Conservation (phyloP, 2,113 vertebrate genomes). For the Melanerpes formicivorus region DNA sequence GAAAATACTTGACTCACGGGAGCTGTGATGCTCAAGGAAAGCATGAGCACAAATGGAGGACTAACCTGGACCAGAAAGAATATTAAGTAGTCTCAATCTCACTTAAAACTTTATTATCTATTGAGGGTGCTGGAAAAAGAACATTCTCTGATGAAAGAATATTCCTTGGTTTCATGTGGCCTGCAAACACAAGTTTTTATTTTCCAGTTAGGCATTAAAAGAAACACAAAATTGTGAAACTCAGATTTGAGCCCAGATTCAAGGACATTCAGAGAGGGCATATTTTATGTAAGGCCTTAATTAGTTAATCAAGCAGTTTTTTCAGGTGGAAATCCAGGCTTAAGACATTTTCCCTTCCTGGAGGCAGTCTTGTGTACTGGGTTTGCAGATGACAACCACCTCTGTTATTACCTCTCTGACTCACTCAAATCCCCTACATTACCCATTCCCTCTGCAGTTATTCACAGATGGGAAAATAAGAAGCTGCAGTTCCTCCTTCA, state of each 20-base stretch:
- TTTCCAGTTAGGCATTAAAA: background rate
- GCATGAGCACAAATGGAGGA: background rate
- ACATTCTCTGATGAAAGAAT: fast-evolving
- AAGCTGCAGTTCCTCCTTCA: background rate
- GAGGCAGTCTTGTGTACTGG: background rate
- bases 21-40: background rate
- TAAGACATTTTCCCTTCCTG: background rate
- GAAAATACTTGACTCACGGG: background rate
- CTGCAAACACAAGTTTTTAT: background rate
- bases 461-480: background rate
- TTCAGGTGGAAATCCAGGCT: background rate
- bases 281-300: background rate
- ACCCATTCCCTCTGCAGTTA: background rate
- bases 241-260: background rate
- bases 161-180: background rate
- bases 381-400: background rate
- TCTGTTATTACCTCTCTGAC: background rate
- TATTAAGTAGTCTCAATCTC: background rate
- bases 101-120: background rate
- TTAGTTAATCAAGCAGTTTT: background rate
- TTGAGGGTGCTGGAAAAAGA: background rate
- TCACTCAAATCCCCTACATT: background rate
- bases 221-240: background rate
- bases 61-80: background rate
- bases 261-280: background rate